phyloP scores from a whole-genome alignment of 1,140 invertebrate species.

The Drosophila paulistorum region DNA sequence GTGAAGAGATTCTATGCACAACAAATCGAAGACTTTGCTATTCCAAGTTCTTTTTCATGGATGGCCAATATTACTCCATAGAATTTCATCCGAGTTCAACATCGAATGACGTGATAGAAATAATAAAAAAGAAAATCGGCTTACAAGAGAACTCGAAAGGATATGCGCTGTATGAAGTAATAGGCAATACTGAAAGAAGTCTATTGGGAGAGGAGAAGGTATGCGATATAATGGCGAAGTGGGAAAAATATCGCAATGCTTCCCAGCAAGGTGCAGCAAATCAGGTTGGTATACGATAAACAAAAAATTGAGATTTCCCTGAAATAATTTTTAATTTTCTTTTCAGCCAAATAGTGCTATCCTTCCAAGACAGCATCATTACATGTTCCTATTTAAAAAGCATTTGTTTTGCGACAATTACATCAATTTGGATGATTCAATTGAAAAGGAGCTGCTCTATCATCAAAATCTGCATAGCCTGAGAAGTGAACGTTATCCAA shows the following conservation, averaged over 20 bases:
- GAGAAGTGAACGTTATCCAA: constrained; percentile 94
- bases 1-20: constrained; percentile 96
- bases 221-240: constrained; percentile 97
- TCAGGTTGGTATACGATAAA: constrained; percentile 39
- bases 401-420: constrained; percentile 95
- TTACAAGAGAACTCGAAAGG: constrained; percentile 91
- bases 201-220: constrained; percentile 93
- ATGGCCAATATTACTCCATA: constrained; percentile 96
- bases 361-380: constrained; percentile 82
- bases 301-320: background rate
- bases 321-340: background rate
- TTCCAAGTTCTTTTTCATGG: constrained; percentile 95
- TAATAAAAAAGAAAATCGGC: constrained; percentile 96
- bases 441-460: constrained; percentile 98
- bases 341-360: constrained; percentile 37
- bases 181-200: constrained; percentile 91
- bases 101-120: constrained; percentile 94
- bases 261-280: constrained; percentile 84
- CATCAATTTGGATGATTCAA: constrained; percentile 92
- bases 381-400: constrained; percentile 94
- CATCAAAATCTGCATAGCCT: constrained; percentile 96
- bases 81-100: constrained; percentile 97
- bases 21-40: constrained; percentile 95
- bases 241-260: constrained; percentile 92
- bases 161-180: constrained; percentile 85